These are phyloP conservation scores for Lytechinus pictus DNA, from an alignment of 35 echinoderm and acorn worm genomes.

Conservation along the genomic window DNA sequence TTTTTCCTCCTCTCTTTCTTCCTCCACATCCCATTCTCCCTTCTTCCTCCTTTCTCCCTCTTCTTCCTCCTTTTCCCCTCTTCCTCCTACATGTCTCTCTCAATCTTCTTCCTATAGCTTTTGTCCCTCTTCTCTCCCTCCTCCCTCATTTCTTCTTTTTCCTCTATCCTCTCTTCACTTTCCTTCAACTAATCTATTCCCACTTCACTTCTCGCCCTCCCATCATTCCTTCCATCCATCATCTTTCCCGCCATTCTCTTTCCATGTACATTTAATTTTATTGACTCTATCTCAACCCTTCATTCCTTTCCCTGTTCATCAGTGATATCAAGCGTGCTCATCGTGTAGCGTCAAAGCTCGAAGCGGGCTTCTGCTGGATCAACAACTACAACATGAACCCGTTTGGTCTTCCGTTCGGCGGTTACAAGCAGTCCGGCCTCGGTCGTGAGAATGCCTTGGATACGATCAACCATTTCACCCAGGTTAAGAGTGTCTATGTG, in stretches of 20 bases:
- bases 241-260: too few relatives aligned
- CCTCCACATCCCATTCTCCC: background rate
- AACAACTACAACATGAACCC: constrained; percentile 89
- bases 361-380: constrained; percentile 81
- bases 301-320: constrained; percentile 32
- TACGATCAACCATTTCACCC: constrained; percentile 78
- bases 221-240: too few relatives aligned
- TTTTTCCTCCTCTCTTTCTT: background rate
- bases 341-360: constrained; percentile 64
- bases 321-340: constrained; percentile 83
- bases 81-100: background rate
- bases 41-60: background rate
- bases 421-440: constrained; percentile 86
- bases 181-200: too few relatives aligned
- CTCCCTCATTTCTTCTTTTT: background rate
- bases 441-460: constrained; percentile 78
- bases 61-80: background rate
- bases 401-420: constrained; percentile 81
- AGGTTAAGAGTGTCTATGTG: constrained; percentile 89
- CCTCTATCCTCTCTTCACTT: background rate
- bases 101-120: background rate
- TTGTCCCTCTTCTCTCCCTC: background rate
- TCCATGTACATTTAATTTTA: too few relatives aligned
- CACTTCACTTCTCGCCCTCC: too few relatives aligned
- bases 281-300: too few relatives aligned